These are phyloP conservation scores for Ariolimax columbianus DNA, from an alignment of 2,888 invertebrate genomes.

Conservation along the genomic window DNA sequence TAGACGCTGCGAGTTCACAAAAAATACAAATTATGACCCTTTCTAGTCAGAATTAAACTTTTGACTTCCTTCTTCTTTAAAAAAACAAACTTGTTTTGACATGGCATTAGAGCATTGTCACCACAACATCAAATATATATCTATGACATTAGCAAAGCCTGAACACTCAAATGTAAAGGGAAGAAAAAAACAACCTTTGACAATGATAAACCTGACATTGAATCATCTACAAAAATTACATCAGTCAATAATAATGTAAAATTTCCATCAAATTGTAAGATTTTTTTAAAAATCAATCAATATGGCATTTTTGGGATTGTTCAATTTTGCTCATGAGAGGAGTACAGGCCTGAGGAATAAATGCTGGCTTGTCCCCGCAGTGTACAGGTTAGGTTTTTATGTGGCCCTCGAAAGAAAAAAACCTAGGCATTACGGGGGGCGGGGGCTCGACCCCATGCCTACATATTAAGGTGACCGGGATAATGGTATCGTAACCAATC, in stretches of 20 bases:
- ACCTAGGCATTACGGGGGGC: no score
- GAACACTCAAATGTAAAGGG: not conserved
- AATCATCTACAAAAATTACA: no score
- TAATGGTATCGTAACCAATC: no score
- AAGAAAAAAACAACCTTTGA: not conserved
- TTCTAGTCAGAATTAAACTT: not conserved
- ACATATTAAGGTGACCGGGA: no score
- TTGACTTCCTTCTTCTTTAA: not conserved
- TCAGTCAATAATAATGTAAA: not conserved
- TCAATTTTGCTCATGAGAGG: no score
- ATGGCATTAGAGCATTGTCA: not conserved
- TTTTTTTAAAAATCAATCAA: not conserved
- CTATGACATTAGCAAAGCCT: not conserved
- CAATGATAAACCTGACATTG: not conserved
- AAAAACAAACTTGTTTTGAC: not conserved
- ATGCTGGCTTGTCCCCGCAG: no score
- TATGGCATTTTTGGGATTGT: not conserved
- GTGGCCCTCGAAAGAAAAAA: no score
- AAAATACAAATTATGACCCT: not conserved
- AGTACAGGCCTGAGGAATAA: no score
- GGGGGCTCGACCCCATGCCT: no score
- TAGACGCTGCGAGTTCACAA: slow-evolving; percentile 7
- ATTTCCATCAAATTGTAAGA: not conserved
- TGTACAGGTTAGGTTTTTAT: no score
- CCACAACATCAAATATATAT: not conserved